Evolutionary conservation across 30 jellyfish, hydroid and myxozoan species (phyloP).

Genomic region (Morbakka virulenta): DNA sequence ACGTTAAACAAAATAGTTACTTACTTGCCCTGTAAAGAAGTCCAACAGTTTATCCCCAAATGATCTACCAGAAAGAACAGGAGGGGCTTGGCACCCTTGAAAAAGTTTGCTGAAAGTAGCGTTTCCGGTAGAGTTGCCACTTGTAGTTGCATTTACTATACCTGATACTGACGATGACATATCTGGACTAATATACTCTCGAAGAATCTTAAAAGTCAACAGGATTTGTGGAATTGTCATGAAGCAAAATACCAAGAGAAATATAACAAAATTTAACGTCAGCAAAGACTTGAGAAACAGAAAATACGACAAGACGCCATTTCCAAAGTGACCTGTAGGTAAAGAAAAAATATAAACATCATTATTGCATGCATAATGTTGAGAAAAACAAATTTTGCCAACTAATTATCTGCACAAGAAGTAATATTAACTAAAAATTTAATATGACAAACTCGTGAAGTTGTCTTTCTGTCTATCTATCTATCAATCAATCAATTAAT

Average conservation of each 20-base stretch:
- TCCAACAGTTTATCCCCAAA: slow-evolving; percentile 61
- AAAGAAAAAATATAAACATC: not conserved
- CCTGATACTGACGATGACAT: not conserved
- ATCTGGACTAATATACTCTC: not conserved
- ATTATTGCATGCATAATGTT: too few relatives aligned
- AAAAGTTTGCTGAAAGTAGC: not conserved
- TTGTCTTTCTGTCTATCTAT: too few relatives aligned
- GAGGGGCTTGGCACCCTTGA: not conserved
- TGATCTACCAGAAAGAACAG: slow-evolving; percentile 24
- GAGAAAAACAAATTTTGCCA: too few relatives aligned
- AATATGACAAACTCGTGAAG: too few relatives aligned
- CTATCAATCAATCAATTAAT: too few relatives aligned
- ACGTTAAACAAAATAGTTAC: too few relatives aligned
- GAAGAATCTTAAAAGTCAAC: slow-evolving; percentile 5
- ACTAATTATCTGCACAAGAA: too few relatives aligned
- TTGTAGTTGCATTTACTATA: slow-evolving; percentile 11
- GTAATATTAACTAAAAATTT: too few relatives aligned
- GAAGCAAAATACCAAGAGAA: slow-evolving; percentile 75
- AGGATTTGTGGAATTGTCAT: slow-evolving; percentile 81
- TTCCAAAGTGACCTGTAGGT: slow-evolving; percentile 88
- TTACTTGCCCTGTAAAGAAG: slow-evolving; percentile 96
- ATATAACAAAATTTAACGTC: slow-evolving; percentile 64
- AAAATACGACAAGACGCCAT: slow-evolving; percentile 91
- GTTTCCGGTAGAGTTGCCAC: slow-evolving; percentile 4
- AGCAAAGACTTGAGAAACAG: slow-evolving; percentile 80